These are phyloP conservation scores for Holothuria glaberrima DNA, from an alignment of 35 echinoderm and acorn worm genomes.

Conservation along the genomic window DNA sequence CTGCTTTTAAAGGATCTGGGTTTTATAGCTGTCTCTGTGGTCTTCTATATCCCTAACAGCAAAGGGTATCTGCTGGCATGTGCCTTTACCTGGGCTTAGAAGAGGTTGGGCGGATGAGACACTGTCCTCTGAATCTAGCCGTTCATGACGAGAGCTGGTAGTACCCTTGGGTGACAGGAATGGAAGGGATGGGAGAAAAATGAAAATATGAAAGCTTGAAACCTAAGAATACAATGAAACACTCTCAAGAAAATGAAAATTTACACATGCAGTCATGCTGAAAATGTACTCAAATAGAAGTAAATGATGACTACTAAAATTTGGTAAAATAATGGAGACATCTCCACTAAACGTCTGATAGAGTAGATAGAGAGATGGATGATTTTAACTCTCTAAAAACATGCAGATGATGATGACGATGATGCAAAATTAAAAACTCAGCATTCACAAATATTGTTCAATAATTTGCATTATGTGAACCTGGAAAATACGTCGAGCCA, in stretches of 20 bases:
- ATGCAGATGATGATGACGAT: too few relatives aligned
- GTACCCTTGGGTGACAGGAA: conserved; percentile 79
- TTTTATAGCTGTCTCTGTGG: not conserved
- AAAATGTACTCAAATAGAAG: not conserved
- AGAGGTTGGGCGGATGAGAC: conserved; percentile 93
- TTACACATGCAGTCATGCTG: not conserved
- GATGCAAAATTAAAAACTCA: too few relatives aligned
- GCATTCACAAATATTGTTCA: too few relatives aligned
- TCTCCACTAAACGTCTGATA: too few relatives aligned
- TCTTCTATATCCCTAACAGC: conserved; percentile 34
- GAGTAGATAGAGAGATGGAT: too few relatives aligned
- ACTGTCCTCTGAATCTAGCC: conserved; percentile 94
- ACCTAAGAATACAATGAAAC: not conserved
- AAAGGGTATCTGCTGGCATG: not conserved
- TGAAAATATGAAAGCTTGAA: conserved; percentile 65
- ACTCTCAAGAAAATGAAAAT: conserved; percentile 19
- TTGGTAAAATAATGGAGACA: too few relatives aligned
- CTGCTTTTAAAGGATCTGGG: not conserved
- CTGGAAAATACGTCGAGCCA: conserved; percentile 11
- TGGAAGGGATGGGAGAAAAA: conserved; percentile 60
- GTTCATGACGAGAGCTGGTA: conserved; percentile 80
- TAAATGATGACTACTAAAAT: too few relatives aligned
- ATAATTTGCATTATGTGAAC: too few relatives aligned
- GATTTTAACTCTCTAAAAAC: too few relatives aligned
- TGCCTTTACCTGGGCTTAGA: conserved; percentile 82